A percentile compares a stretch with the other conserved stretches of the same genome.
These are phyloP conservation scores for human DNA, from an alignment of 2,113 vertebrate species.

Conservation along the genomic window DNA sequence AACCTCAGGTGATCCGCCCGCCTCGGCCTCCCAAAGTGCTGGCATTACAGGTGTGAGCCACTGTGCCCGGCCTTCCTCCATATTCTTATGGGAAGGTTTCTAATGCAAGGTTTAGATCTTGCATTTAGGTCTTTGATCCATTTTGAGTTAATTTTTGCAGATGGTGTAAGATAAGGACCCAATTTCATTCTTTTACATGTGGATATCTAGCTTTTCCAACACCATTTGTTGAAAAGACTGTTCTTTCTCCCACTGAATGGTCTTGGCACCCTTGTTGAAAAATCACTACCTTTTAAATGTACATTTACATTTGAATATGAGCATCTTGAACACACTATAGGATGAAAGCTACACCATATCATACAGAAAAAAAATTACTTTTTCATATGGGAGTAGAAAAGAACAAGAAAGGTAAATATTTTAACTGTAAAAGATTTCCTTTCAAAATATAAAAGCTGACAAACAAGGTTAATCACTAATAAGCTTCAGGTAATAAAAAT, in stretches of 20 bases:
- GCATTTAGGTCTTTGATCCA: neutral
- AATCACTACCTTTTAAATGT: neutral
- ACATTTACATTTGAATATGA: slow-evolving; percentile 10
- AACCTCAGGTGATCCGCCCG: too few species aligned
- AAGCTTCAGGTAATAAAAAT: slow-evolving; percentile 10
- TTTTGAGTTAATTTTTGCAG: neutral
- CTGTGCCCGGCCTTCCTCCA: too few species aligned
- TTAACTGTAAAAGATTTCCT: slow-evolving; percentile 23
- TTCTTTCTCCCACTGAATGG: neutral
- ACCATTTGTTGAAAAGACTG: neutral
- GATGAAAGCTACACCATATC: neutral
- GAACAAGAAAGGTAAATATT: neutral
- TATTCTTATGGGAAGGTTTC: too few species aligned
- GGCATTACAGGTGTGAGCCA: too few species aligned
- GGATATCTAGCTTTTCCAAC: neutral
- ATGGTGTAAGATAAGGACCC: neutral
- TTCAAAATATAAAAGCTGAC: neutral
- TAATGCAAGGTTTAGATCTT: too few species aligned
- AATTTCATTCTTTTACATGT: neutral
- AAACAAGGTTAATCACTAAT: neutral
- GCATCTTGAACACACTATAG: neutral
- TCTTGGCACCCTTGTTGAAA: neutral
- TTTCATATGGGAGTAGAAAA: neutral
- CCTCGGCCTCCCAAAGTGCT: too few species aligned
- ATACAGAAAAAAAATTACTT: neutral